Percentiles rank a stretch among this genome's conserved stretches.
These are phyloP conservation scores for Hycleus cichorii DNA, from an alignment of 1,140 invertebrate species.

Conservation along the genomic window DNA sequence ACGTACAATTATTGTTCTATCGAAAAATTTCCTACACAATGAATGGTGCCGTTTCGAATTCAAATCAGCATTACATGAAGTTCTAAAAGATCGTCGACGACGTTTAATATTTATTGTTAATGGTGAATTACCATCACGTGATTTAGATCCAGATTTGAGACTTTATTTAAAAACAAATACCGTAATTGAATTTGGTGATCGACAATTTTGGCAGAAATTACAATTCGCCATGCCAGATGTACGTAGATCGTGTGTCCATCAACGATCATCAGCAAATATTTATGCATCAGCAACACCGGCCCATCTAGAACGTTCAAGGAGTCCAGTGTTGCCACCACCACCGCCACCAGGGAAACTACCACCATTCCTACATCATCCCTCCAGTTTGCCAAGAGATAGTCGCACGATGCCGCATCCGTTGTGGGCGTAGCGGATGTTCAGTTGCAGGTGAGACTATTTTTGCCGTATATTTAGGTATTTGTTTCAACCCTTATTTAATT, in stretches of 20 bases:
- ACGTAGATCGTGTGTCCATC: conserved; percentile 50
- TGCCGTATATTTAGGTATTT: too few species aligned
- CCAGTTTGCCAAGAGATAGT: conserved; percentile 38
- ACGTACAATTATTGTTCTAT: conserved; percentile 82
- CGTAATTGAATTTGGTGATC: conserved; percentile 85
- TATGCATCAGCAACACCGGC: conserved; percentile 45
- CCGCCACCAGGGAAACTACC: conserved; percentile 45
- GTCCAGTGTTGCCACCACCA: conserved; percentile 56
- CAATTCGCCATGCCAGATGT: conserved; percentile 83
- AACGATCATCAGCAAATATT: conserved; percentile 56
- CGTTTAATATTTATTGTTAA: conserved; percentile 79
- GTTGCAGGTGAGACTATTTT: conserved; percentile 32
- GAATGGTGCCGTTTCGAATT: conserved; percentile 93
- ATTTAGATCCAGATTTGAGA: conserved; percentile 82
- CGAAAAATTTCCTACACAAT: conserved; percentile 87
- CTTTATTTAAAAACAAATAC: conserved; percentile 85
- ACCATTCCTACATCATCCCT: conserved; percentile 40
- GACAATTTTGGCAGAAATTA: conserved; percentile 91
- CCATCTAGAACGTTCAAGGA: conserved; percentile 48
- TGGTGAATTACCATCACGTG: conserved; percentile 73
- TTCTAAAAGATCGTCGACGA: conserved; percentile 72
- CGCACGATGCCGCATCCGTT: conserved; percentile 44
- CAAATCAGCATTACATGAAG: conserved; percentile 84
- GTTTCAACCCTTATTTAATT: too few species aligned
- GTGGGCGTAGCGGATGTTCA: conserved; percentile 47